Conservation (phyloP, 2,113 vertebrate species). For the Mustela lutreola region DNA sequence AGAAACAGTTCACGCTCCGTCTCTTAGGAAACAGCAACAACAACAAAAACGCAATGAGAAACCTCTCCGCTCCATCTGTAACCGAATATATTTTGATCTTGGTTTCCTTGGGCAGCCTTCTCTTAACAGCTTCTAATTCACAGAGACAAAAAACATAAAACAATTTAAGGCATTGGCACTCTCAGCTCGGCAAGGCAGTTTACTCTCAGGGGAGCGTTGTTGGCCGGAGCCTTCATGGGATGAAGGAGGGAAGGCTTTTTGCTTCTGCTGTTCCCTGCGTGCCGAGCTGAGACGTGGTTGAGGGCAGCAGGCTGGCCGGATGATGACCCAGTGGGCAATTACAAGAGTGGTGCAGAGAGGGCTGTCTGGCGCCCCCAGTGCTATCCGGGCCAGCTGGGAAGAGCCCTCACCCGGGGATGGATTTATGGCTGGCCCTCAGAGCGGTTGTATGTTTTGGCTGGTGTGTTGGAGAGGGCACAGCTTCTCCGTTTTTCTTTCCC, state of each 20-base stretch:
- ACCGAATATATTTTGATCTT: conserved; percentile 33
- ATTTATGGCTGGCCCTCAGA: not conserved
- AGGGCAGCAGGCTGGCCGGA: conserved; percentile 24
- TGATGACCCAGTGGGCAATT: conserved; percentile 68
- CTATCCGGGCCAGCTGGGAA: conserved; percentile 3
- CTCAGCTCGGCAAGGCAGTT: not conserved
- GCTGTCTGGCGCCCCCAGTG: not conserved
- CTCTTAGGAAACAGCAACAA: not conserved
- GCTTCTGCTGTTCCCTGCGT: not conserved
- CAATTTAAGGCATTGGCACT: conserved; percentile 49
- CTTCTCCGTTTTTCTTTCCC: not conserved
- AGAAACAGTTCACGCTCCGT: not conserved
- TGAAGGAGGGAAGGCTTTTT: not conserved
- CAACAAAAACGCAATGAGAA: not conserved
- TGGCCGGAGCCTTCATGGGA: not conserved
- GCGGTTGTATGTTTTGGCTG: conserved; percentile 46
- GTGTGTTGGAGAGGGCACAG: not conserved
- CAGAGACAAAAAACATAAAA: conserved; percentile 67
- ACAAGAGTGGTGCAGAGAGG: conserved; percentile 59
- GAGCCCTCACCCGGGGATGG: not conserved
- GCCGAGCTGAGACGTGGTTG: not conserved
- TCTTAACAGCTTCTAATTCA: conserved; percentile 66
- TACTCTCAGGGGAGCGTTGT: not conserved
- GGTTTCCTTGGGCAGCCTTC: conserved; percentile 40
- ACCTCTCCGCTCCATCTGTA: conserved; percentile 49